phyloP scores from a whole-genome alignment of 2,888 invertebrate species.

The Tinea pellionella region DNA sequence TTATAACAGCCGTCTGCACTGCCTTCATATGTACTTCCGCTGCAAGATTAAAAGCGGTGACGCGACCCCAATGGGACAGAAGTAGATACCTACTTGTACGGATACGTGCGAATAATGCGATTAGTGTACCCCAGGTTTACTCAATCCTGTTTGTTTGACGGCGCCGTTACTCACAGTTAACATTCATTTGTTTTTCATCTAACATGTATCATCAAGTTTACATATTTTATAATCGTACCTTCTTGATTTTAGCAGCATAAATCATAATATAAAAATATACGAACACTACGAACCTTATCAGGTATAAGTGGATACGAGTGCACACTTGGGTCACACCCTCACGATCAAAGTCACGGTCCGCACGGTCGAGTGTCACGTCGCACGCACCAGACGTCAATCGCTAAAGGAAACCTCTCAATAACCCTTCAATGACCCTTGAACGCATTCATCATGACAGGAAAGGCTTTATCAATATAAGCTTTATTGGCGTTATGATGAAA shows the following conservation, averaged over 20 bases:
- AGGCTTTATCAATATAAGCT: conserved; percentile 9
- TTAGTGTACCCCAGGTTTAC: conserved; percentile 3
- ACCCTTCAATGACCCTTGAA: conserved; percentile 17
- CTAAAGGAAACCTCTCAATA: conserved; percentile 5
- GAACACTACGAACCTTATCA: not conserved
- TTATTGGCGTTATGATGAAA: not conserved
- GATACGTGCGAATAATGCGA: not conserved
- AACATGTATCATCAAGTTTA: not conserved
- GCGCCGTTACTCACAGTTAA: not conserved
- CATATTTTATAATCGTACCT: not conserved
- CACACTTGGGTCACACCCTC: conserved; percentile 1
- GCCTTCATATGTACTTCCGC: conserved; percentile 1
- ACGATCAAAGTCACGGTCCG: conserved; percentile 3
- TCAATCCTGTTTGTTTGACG: not conserved
- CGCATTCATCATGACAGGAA: conserved; percentile 15
- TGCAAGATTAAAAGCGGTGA: conserved; percentile 15
- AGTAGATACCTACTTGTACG: conserved; percentile 3
- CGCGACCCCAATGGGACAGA: conserved; percentile 9
- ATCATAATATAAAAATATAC: not conserved
- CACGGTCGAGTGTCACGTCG: conserved; percentile 3
- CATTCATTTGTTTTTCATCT: not conserved
- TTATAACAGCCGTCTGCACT: conserved; percentile 40
- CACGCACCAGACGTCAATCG: conserved; percentile 11
- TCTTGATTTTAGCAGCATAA: not conserved
- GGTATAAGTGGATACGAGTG: not conserved